A percentile compares a stretch with the other conserved stretches of the same genome.
phyloP scores from a whole-genome alignment of 2,797 vertebrate genomes.

The Buphagus erythrorhynchus region DNA sequence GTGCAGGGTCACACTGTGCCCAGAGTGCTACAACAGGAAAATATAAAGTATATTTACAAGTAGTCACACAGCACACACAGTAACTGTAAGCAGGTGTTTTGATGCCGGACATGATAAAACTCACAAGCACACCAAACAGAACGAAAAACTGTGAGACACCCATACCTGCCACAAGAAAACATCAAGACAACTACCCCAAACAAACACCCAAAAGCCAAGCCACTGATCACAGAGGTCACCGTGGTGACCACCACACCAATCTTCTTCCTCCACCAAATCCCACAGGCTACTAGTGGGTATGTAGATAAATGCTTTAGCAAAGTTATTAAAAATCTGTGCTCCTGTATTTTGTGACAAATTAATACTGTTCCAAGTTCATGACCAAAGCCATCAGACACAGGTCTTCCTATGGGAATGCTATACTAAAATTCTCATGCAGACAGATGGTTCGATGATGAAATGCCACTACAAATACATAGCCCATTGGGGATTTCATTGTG shows the following conservation, averaged over 20 bases:
- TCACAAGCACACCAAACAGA: not conserved
- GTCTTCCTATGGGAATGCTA: not conserved
- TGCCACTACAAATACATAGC: not conserved
- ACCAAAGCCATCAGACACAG: not conserved
- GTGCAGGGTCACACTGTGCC: not conserved
- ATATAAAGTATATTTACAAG: not conserved
- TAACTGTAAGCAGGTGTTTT: not conserved
- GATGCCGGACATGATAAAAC: not conserved
- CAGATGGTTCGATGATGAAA: not conserved
- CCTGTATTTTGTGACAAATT: not conserved
- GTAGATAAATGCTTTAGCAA: not conserved
- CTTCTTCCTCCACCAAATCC: not conserved
- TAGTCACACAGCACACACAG: not conserved
- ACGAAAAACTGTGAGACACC: not conserved
- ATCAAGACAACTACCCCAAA: not conserved
- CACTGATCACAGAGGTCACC: fast-evolving
- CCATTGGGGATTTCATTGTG: not conserved
- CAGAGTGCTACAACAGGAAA: not conserved
- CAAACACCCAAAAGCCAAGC: not conserved
- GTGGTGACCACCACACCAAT: not conserved
- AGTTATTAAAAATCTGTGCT: not conserved
- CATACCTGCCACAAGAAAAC: not conserved
- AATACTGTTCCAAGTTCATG: not conserved
- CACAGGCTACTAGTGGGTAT: not conserved
- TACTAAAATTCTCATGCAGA: not conserved